Evolutionary conservation across 53 echinoderm and acorn worm genomes (phyloP).

Genomic region (Zoroaster sp.): DNA sequence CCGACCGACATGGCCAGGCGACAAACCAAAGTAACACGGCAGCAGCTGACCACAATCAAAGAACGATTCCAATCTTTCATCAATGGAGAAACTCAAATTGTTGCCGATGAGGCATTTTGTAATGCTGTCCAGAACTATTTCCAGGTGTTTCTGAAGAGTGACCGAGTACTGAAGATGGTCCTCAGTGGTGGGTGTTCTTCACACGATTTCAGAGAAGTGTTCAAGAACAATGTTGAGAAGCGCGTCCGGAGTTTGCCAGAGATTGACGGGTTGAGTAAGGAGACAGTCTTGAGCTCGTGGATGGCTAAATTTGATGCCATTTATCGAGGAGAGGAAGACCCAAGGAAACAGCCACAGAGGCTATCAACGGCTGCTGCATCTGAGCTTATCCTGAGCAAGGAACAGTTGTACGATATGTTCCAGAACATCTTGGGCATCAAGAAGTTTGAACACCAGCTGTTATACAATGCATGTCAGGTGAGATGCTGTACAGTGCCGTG

Average conservation of each 20-base stretch:
- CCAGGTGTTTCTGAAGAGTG: slow-evolving; percentile 96
- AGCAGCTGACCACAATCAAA: slow-evolving; percentile 91
- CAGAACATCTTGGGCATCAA: slow-evolving; percentile 98
- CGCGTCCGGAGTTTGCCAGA: slow-evolving; percentile 96
- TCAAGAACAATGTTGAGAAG: slow-evolving; percentile 99
- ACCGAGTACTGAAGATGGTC: slow-evolving; percentile 93
- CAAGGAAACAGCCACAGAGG: slow-evolving; percentile 86
- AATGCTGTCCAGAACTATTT: slow-evolving; percentile 98
- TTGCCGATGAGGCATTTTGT: slow-evolving; percentile 98
- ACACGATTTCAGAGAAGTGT: slow-evolving; percentile 94
- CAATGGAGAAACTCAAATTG: slow-evolving; percentile 92
- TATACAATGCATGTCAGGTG: slow-evolving; percentile 99
- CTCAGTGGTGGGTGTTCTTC: slow-evolving; percentile 98
- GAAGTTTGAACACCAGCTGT: slow-evolving; percentile 98
- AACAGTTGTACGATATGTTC: slow-evolving; percentile 99
- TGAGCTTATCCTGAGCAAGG: slow-evolving; percentile 97
- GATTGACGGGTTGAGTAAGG: slow-evolving; percentile 97
- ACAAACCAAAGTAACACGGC: slow-evolving; percentile 91
- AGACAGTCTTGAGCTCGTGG: slow-evolving; percentile 98
- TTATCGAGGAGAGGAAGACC: slow-evolving; percentile 97
- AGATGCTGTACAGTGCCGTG: background rate
- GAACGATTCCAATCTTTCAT: slow-evolving; percentile 93
- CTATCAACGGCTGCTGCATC: slow-evolving; percentile 94
- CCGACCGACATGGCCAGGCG: slow-evolving; percentile 97
- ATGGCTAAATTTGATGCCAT: slow-evolving; percentile 99